phyloP scores from a whole-genome alignment of 2,113 vertebrate species.

The Ceratotherium simum region DNA sequence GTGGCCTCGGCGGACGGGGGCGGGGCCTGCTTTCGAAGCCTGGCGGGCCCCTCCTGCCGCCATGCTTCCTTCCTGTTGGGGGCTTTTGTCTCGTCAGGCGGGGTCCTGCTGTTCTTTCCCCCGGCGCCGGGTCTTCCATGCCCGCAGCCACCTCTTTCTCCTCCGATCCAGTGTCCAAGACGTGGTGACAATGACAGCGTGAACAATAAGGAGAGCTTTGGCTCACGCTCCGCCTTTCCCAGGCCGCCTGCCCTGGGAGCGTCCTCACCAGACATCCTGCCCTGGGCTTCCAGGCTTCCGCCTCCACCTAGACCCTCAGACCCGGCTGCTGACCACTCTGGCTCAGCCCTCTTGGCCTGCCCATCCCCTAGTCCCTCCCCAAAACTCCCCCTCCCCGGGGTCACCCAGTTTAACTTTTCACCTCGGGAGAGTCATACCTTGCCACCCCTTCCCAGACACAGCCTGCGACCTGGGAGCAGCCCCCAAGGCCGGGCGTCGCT shows the following conservation, averaged over 20 bases:
- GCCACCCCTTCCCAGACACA: not conserved
- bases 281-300: fast-evolving
- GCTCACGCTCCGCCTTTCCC: not conserved
- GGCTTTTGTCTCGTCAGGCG: fast-evolving
- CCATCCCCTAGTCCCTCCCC: not conserved
- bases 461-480: too few species aligned
- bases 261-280: not conserved
- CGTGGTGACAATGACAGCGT: not conserved
- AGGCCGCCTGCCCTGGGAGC: not conserved
- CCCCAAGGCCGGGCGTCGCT: not conserved
- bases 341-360: too few species aligned
- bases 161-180: not conserved
- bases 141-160: not conserved
- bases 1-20: not conserved
- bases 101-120: not conserved
- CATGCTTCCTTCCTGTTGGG: not conserved
- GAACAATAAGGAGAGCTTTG: not conserved
- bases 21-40: not conserved
- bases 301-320: not conserved
- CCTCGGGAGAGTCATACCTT: too few species aligned
- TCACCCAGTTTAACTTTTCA: not conserved
- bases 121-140: fast-evolving
- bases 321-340: not conserved
- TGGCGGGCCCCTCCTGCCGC: fast-evolving
- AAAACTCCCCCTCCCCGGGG: not conserved